Percentiles rank a stretch among this genome's conserved stretches.
Conservation (phyloP, 2,797 vertebrate genomes). For the Rhinophrynus dorsalis region DNA sequence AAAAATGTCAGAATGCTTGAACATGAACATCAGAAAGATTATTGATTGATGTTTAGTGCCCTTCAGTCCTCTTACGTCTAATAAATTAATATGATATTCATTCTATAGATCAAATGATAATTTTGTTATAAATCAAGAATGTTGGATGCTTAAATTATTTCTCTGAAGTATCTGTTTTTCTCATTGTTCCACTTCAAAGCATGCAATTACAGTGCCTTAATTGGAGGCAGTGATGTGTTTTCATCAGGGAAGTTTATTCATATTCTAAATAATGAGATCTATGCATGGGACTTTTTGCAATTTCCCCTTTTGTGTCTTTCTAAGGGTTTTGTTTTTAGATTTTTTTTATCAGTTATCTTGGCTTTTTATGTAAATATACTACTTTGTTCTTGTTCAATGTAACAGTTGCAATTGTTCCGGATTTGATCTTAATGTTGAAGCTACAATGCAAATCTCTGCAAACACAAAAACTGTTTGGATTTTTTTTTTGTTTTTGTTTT, state of each 20-base stretch:
- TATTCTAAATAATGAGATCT: slow-evolving; percentile 74
- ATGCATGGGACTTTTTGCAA: slow-evolving; percentile 67
- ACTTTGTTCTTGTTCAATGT: background rate
- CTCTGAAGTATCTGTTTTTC: slow-evolving; percentile 71
- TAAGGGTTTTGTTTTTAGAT: slow-evolving; percentile 46
- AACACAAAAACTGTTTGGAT: no score
- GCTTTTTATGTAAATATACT: slow-evolving; percentile 26
- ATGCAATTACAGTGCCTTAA: slow-evolving; percentile 80
- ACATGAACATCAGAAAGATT: background rate
- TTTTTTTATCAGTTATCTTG: slow-evolving; percentile 53
- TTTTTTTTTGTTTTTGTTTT: no score
- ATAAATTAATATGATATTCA: slow-evolving; percentile 33
- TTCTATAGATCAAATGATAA: slow-evolving; percentile 34
- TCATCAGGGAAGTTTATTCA: slow-evolving; percentile 73
- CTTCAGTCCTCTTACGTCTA: slow-evolving; percentile 9
- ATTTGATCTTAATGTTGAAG: no score
- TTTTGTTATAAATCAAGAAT: slow-evolving; percentile 43
- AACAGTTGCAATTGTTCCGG: background rate
- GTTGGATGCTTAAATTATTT: slow-evolving; percentile 43
- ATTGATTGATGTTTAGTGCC: slow-evolving; percentile 34
- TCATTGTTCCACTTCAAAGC: slow-evolving; percentile 78
- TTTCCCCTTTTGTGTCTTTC: slow-evolving; percentile 64
- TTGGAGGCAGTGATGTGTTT: slow-evolving; percentile 79
- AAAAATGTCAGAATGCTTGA: background rate
- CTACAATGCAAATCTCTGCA: no score